Evolutionary conservation across 2,797 vertebrate species (phyloP).

Genomic region (Semaprochilodus insignis): DNA sequence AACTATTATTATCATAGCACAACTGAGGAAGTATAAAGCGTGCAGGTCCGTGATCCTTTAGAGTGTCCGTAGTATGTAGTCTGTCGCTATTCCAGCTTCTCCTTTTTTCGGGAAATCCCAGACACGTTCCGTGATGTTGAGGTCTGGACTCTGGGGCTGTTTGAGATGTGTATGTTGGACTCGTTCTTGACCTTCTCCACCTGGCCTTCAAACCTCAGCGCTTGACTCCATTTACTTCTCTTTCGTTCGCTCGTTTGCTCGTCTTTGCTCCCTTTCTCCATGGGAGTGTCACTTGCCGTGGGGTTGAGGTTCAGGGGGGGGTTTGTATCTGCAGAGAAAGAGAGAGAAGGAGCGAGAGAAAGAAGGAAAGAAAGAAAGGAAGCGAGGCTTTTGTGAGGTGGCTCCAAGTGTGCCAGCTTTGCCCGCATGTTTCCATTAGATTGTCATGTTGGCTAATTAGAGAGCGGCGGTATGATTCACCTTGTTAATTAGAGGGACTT

Average conservation of each 20-base stretch:
- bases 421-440: constrained; percentile 93
- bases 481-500: constrained; percentile 99
- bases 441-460: constrained; percentile 99
- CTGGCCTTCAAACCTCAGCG: background rate
- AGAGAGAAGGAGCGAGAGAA: constrained; percentile 68
- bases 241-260: background rate
- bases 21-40: no score
- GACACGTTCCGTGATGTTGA: no score
- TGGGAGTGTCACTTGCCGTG: background rate
- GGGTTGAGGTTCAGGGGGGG: constrained; percentile 10
- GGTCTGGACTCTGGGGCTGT: no score
- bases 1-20: no score
- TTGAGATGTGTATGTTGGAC: background rate
- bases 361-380: constrained; percentile 57
- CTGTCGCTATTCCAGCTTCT: no score
- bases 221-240: background rate
- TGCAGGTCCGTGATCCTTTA: no score
- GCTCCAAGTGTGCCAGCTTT: constrained; percentile 83
- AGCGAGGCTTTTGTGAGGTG: constrained; percentile 82
- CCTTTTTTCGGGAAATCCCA: no score
- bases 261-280: background rate
- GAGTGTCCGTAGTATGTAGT: no score
- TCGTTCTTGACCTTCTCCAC: constrained; percentile 6
- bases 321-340: constrained; percentile 51
- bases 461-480: constrained; percentile 98